Evolutionary conservation across 2,888 invertebrate species (phyloP).

Genomic region (Eucriotettix oculatus): DNA sequence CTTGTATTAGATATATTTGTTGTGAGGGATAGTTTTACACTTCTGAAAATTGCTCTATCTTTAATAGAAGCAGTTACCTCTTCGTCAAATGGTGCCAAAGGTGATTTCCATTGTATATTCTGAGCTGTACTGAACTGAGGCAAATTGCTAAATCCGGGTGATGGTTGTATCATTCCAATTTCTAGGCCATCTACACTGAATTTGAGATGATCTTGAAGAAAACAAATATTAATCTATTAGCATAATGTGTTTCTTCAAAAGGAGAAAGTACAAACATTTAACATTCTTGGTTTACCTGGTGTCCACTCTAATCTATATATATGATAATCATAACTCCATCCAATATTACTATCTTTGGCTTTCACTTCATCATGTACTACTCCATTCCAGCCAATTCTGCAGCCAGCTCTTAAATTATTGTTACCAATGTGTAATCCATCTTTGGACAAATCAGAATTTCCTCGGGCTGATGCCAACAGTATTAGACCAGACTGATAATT

Average conservation of each 20-base stretch:
- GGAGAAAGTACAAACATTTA: not conserved
- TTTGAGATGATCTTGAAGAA: conserved; percentile 26
- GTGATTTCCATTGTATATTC: conserved; percentile 33
- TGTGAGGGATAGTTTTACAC: no score
- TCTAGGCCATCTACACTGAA: conserved; percentile 36
- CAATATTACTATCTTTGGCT: not conserved
- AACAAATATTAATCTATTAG: not conserved
- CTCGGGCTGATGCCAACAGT: conserved; percentile 49
- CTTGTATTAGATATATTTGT: no score
- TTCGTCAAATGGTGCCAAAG: conserved; percentile 58
- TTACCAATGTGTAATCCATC: conserved; percentile 3
- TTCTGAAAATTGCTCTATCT: not conserved
- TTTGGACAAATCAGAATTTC: conserved; percentile 32
- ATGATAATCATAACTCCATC: conserved; percentile 41
- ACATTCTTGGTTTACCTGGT: conserved; percentile 26
- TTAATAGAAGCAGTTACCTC: conserved; percentile 22
- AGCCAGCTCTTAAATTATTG: conserved; percentile 5
- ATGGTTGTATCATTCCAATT: conserved; percentile 33
- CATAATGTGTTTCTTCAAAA: not conserved
- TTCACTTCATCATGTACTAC: not conserved
- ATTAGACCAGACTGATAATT: conserved; percentile 50
- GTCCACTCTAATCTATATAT: conserved; percentile 54
- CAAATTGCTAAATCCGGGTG: conserved; percentile 25
- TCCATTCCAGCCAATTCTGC: conserved; percentile 2
- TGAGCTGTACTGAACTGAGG: conserved; percentile 9